These are phyloP conservation scores for Pseudococcus viburni DNA, from an alignment of 2,888 invertebrate species.

Conservation along the genomic window DNA sequence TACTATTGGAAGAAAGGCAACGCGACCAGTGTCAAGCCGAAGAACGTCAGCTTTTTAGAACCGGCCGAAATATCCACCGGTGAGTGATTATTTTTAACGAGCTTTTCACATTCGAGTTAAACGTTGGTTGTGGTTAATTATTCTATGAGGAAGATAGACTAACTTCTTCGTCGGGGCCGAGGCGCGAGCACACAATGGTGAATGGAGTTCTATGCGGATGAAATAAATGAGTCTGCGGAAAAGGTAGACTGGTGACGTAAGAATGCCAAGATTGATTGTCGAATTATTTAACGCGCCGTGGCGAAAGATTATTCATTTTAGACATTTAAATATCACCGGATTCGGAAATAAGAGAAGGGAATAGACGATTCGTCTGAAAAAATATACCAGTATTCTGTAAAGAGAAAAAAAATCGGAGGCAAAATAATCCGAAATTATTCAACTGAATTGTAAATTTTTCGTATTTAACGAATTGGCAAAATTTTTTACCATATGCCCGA, in stretches of 20 bases:
- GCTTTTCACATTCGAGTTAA: constrained; percentile 39
- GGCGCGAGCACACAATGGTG: too few species aligned
- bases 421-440: neutral
- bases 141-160: neutral
- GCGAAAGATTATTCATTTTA: constrained; percentile 28
- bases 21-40: constrained; percentile 48
- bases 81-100: constrained; percentile 56
- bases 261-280: constrained; percentile 25
- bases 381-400: too few species aligned
- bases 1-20: constrained; percentile 61
- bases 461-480: too few species aligned
- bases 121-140: neutral
- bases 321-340: constrained; percentile 13
- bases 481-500: too few species aligned
- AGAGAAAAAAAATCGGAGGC: too few species aligned
- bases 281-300: neutral
- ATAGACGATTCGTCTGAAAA: neutral
- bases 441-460: too few species aligned
- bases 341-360: neutral
- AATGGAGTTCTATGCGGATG: neutral
- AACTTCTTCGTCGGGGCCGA: neutral
- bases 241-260: neutral
- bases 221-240: constrained; percentile 8
- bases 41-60: constrained; percentile 62
- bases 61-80: constrained; percentile 61